These are phyloP conservation scores for Sinodicranocentrus sp. DNA, from an alignment of 2,888 invertebrate genomes.

Conservation along the genomic window DNA sequence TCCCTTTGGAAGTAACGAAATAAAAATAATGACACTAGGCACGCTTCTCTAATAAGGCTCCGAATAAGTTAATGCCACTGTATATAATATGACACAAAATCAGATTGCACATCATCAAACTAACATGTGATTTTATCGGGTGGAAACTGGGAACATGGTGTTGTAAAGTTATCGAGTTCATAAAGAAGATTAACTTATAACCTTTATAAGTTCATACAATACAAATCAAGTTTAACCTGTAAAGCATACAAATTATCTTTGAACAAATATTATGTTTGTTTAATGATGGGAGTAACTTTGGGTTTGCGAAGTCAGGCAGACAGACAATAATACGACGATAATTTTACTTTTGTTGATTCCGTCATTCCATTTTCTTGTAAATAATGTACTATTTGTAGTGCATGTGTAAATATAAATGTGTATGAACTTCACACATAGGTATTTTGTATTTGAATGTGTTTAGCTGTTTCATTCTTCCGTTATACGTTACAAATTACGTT, in stretches of 20 bases:
- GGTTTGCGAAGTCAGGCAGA: constrained; percentile 72
- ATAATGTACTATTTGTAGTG: too few species aligned
- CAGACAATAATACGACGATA: constrained; percentile 14
- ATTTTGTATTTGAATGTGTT: too few species aligned
- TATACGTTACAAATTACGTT: too few species aligned
- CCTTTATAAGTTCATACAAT: constrained; percentile 11
- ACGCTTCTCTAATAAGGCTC: constrained; percentile 27
- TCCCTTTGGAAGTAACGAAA: too few species aligned
- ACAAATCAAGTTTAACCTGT: too few species aligned
- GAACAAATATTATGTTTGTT: constrained; percentile 1
- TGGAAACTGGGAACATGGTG: constrained; percentile 41
- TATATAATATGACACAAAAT: not conserved
- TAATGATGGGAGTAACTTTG: constrained; percentile 70
- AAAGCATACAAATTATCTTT: not conserved
- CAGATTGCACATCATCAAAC: constrained; percentile 16
- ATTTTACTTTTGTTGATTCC: not conserved
- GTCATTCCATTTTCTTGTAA: too few species aligned
- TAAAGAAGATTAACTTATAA: not conserved
- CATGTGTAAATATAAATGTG: not conserved
- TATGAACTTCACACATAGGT: too few species aligned
- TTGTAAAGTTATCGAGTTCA: not conserved
- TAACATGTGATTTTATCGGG: constrained; percentile 34
- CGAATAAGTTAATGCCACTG: constrained; percentile 2
- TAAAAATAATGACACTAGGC: constrained; percentile 5
- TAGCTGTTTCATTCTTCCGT: too few species aligned